These are phyloP conservation scores for Piscicola geometra DNA, from an alignment of 2,888 invertebrate species.

Conservation along the genomic window DNA sequence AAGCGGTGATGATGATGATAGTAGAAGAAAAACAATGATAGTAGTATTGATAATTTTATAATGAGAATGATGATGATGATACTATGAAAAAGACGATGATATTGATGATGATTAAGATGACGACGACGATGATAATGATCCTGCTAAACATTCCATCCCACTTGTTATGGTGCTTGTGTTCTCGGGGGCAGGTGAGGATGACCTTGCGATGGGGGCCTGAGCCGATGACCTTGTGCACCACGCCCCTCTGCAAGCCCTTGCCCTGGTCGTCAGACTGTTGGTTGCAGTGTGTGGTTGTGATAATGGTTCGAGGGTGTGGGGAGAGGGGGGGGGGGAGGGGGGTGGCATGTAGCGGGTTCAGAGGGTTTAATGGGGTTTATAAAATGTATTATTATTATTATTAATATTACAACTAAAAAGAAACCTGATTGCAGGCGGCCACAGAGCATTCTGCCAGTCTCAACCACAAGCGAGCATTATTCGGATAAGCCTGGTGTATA, in stretches of 20 bases:
- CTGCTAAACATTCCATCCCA: neutral
- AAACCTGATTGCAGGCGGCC: conserved; percentile 52
- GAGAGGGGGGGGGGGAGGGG: too few species aligned
- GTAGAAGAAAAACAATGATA: neutral
- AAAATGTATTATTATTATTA: neutral
- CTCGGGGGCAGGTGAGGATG: neutral
- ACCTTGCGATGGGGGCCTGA: neutral
- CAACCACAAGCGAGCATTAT: conserved; percentile 84
- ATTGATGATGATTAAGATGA: too few species aligned
- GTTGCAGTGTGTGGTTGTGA: too few species aligned
- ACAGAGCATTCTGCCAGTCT: conserved; percentile 78
- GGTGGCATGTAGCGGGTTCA: neutral
- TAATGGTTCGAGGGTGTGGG: too few species aligned
- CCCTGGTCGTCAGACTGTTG: neutral
- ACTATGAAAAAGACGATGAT: conserved; percentile 4
- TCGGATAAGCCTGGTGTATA: conserved; percentile 63
- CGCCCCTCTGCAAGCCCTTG: neutral
- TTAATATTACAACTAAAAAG: too few species aligned
- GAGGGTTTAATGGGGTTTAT: neutral
- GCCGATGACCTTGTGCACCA: neutral
- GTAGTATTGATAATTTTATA: neutral
- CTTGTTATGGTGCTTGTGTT: neutral
- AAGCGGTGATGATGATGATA: neutral
- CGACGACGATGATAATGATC: neutral
- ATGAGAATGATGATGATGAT: neutral